Base-by-base conservation (phyloP, 2,888 invertebrate species). In the Drosophila nr. perissopoda region DNA sequence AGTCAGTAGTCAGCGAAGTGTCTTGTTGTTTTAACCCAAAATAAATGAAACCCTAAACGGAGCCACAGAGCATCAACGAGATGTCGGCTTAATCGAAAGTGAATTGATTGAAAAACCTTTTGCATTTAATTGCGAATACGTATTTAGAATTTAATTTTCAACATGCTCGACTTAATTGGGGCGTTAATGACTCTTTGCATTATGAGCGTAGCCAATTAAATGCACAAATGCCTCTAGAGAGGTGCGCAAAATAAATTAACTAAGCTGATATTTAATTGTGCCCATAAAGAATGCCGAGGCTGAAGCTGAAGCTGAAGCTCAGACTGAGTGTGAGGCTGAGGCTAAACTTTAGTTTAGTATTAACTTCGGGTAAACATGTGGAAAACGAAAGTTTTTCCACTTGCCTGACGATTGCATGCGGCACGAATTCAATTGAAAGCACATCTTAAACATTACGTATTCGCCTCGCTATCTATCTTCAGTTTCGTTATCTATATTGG, bases 281-380 rank as follows among this genome's bases (percentile, higher is more conserved):
- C 80, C 85, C 85, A 86, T 89, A 86, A 83, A 83, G 89, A 89
- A 86, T 80, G 82, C 54, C 71, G 81, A 72, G 80, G 78, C 78
- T 75, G 62, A 13, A n/a, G 31, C 58, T n/a, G 46, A 18, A 4
- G 40, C 21, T 38, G 31, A 4, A 33, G 31, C 31, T 31, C n/a
- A 29, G 0, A 25, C 36, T 21, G 11, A 51, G 31, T n/a, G 31
- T 33, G 13, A 13, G n/a, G 2, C 54, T 34, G 18, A 56, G 27
- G 5, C 49, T 46, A 46, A 46, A 46, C 46, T 25, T 16, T 8
- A 46, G 46, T 46, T 46, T 46, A 1, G 25, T 46, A 46, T 25
- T 46, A 46, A 25, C 25, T 25, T 68, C 36, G 59, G 49, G 11
- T 38, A 21, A 25, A 16, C 25, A 42, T 57, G 63, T 36, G 31